Conservation (phyloP, 2,113 vertebrate species). For the Dicrurus megarhynchus region DNA sequence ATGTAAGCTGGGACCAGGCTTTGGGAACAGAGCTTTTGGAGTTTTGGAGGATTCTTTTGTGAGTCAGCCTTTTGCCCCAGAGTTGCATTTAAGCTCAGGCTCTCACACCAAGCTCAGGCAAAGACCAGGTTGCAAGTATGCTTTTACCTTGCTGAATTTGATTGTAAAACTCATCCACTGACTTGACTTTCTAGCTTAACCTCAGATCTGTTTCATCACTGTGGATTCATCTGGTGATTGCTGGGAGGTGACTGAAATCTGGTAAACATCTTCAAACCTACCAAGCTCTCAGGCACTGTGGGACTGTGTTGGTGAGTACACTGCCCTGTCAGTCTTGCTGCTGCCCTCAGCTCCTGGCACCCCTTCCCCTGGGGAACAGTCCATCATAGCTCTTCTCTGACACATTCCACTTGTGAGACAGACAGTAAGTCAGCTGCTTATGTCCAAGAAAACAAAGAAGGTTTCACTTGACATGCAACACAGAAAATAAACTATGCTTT, state of each 20-base stretch:
- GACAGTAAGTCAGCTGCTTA: background rate
- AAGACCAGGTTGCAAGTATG: background rate
- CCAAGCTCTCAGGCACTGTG: background rate
- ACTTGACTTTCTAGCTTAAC: background rate
- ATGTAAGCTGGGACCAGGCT: background rate
- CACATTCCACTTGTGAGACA: background rate
- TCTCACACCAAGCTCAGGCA: background rate
- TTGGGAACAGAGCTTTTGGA: background rate
- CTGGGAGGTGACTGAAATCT: background rate
- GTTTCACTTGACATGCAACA: background rate
- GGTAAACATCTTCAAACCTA: background rate
- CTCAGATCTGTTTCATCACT: background rate
- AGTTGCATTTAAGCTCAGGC: background rate
- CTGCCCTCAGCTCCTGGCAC: background rate
- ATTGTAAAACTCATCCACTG: background rate
- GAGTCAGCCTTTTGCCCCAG: background rate
- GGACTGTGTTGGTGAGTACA: background rate
- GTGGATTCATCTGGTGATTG: background rate
- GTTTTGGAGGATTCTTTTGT: background rate
- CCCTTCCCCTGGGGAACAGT: background rate
- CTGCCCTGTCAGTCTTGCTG: background rate
- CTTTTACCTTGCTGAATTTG: background rate
- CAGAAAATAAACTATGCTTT: background rate
- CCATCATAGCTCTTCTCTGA: background rate
- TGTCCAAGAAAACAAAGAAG: background rate